Percentiles rank a stretch among this genome's conserved stretches.
phyloP scores from a whole-genome alignment of 92 coral and sea anemone species.

The Bergia puertoricense region DNA sequence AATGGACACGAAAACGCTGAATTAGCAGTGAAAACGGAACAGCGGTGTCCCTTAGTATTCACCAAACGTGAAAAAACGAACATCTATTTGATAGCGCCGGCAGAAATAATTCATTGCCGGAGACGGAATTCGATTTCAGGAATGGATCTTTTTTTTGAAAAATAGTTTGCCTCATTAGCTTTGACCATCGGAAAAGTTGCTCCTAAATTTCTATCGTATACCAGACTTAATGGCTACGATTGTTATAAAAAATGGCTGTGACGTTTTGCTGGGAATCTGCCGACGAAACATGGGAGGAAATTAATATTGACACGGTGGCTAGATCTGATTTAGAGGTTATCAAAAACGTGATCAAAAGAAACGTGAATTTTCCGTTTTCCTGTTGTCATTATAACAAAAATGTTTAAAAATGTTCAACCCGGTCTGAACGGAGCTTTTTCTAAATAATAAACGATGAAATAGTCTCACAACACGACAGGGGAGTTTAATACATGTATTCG shows the following conservation, averaged over 20 bases:
- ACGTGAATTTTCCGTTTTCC: neutral
- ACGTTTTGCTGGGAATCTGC: neutral
- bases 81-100: neutral
- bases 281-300: neutral
- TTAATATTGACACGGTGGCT: neutral
- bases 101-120: neutral
- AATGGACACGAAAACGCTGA: neutral
- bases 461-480: neutral
- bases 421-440: neutral
- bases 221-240: neutral
- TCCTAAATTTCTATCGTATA: too few relatives aligned
- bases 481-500: neutral
- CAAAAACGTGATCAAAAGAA: slow-evolving; percentile 15
- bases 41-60: neutral
- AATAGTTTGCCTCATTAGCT: neutral
- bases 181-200: neutral
- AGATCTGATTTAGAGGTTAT: slow-evolving; percentile 30
- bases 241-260: neutral
- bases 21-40: neutral
- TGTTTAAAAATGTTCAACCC: neutral
- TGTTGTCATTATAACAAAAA: neutral
- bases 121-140: neutral
- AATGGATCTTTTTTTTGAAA: neutral
- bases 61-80: neutral
- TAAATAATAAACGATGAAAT: neutral